Evolutionary conservation across 2,888 invertebrate genomes (phyloP).

Genomic region (Drosophila robusta): DNA sequence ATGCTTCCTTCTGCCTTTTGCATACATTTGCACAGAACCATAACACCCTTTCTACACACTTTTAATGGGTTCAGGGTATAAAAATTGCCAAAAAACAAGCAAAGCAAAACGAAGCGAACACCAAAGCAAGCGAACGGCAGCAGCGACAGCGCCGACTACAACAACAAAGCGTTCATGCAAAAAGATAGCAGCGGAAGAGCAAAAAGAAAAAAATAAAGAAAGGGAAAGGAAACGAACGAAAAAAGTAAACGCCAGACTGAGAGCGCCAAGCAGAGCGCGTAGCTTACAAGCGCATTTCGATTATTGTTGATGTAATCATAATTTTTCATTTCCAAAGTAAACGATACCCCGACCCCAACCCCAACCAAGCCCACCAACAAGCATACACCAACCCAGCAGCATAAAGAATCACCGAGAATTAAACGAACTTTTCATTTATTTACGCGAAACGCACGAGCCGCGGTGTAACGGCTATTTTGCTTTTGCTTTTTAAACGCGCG

Average conservation of each 20-base stretch:
- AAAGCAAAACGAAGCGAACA: conserved; percentile 29
- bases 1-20: too few relatives aligned
- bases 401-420: conserved; percentile 72
- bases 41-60: too few relatives aligned
- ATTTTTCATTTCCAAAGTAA: conserved; percentile 81
- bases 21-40: too few relatives aligned
- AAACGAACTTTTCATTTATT: conserved; percentile 79
- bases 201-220: conserved; percentile 13
- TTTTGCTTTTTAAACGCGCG: conserved; percentile 62
- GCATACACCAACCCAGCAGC: conserved; percentile 7
- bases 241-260: background rate
- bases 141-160: conserved; percentile 25
- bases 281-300: conserved; percentile 81
- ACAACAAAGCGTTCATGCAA: conserved; percentile 52
- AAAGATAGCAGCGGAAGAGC: conserved; percentile 57
- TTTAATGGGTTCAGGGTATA: too few relatives aligned
- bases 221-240: conserved; percentile 4
- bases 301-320: conserved; percentile 80
- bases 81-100: conserved; percentile 70
- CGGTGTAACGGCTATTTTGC: conserved; percentile 28
- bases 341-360: conserved; percentile 67
- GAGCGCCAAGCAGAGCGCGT: conserved; percentile 36
- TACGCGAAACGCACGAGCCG: conserved; percentile 66
- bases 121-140: conserved; percentile 21
- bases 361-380: background rate